phyloP scores from a whole-genome alignment of 2,113 vertebrate genomes.

The Miniopterus natalensis region DNA sequence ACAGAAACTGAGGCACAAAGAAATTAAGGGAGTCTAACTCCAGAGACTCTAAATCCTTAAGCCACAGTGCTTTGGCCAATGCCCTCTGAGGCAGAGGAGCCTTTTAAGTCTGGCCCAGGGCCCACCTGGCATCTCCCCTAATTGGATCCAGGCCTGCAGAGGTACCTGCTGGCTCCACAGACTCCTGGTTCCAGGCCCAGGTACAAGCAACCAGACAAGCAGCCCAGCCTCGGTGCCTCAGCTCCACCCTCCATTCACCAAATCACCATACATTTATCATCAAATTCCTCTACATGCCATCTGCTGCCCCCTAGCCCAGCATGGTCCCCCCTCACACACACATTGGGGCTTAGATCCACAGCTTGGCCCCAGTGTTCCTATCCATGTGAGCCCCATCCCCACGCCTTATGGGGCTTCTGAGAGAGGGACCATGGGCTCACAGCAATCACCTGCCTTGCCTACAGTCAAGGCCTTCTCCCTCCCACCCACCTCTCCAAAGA shows the following conservation, averaged over 20 bases:
- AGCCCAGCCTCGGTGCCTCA: not conserved
- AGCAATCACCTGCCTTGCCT: not conserved
- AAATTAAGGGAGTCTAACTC: not conserved
- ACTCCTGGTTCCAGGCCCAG: not conserved
- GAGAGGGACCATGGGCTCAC: not conserved
- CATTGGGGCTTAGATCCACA: not conserved
- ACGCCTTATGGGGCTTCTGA: not conserved
- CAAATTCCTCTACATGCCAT: not conserved
- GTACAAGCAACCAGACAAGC: no score
- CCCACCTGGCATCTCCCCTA: not conserved
- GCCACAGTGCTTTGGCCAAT: not conserved
- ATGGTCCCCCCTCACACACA: not conserved
- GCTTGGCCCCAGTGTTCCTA: not conserved
- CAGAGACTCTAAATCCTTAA: not conserved
- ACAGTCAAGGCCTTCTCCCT: not conserved
- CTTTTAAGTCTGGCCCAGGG: not conserved
- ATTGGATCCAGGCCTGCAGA: not conserved
- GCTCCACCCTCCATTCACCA: no score
- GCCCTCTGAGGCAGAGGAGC: not conserved
- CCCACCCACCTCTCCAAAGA: not conserved
- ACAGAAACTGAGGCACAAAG: not conserved
- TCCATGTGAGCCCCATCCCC: not conserved
- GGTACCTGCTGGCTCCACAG: not conserved
- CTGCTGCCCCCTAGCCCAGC: not conserved
- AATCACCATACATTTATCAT: accelerated